Conservation (phyloP, 2,888 invertebrate species). For the Polyploca ridens region DNA sequence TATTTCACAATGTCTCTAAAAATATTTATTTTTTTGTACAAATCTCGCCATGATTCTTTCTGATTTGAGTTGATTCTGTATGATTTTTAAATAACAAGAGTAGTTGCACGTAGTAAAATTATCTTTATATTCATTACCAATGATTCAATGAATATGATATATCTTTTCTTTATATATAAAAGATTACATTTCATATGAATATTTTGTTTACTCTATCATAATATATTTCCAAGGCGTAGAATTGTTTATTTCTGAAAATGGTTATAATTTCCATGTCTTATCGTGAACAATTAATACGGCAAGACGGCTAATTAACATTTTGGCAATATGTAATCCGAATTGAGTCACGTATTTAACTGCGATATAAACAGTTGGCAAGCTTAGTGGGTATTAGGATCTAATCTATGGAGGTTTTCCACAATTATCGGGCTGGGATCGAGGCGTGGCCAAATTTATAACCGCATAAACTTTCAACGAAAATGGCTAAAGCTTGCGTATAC, state of each 20-base stretch:
- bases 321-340: slow-evolving; percentile 18
- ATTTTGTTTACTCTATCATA: no score
- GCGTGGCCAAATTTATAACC: slow-evolving; percentile 62
- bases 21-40: no score
- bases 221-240: neutral
- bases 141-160: no score
- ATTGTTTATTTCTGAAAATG: slow-evolving; percentile 1
- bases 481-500: slow-evolving; percentile 34
- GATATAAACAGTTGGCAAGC: slow-evolving; percentile 21
- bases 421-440: slow-evolving; percentile 57
- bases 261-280: neutral
- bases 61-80: neutral
- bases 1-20: no score
- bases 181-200: no score
- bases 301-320: slow-evolving; percentile 16
- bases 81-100: neutral
- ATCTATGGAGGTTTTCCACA: slow-evolving; percentile 56
- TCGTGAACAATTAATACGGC: neutral
- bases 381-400: slow-evolving; percentile 47
- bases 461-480: slow-evolving; percentile 58
- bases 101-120: no score
- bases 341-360: slow-evolving; percentile 22
- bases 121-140: no score
- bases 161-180: no score
- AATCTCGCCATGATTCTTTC: no score